phyloP scores from a whole-genome alignment of 2,888 invertebrate genomes.

The Zhuqinia jingwanae region DNA sequence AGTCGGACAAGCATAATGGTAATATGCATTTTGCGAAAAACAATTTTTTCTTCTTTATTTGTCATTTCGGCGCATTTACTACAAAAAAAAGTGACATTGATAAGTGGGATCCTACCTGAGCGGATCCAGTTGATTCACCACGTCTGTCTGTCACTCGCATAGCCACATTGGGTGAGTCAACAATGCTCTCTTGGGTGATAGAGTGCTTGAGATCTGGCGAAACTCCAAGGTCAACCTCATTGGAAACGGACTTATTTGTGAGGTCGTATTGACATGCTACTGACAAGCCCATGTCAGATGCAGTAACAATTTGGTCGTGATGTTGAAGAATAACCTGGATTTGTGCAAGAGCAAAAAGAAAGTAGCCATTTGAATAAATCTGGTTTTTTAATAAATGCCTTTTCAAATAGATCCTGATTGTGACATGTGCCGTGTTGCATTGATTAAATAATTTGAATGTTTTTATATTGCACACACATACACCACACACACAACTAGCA shows the following conservation, averaged over 20 bases:
- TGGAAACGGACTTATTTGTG: constrained; percentile 95
- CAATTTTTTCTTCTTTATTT: constrained; percentile 9
- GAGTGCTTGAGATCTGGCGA: constrained; percentile 93
- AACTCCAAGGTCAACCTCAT: constrained; percentile 89
- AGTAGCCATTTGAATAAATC: background rate
- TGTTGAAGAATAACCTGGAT: constrained; percentile 87
- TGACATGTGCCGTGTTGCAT: constrained; percentile 50
- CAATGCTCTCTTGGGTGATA: constrained; percentile 93
- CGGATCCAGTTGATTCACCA: constrained; percentile 79
- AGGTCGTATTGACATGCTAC: constrained; percentile 97
- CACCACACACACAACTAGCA: too few species aligned
- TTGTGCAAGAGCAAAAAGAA: constrained; percentile 40
- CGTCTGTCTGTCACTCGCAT: constrained; percentile 84
- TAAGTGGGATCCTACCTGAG: constrained; percentile 74
- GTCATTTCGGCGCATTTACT: background rate
- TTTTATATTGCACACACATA: background rate
- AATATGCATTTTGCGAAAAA: too few species aligned
- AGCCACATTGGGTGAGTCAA: constrained; percentile 96
- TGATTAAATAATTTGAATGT: constrained; percentile 47
- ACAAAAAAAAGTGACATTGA: constrained; percentile 19
- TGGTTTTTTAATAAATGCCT: background rate
- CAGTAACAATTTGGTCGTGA: constrained; percentile 97
- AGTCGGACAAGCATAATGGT: too few species aligned
- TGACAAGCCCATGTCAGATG: constrained; percentile 94
- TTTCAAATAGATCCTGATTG: constrained; percentile 48